Evolutionary conservation across 2,888 invertebrate genomes (phyloP).

Genomic region (Dynastes grantii): DNA sequence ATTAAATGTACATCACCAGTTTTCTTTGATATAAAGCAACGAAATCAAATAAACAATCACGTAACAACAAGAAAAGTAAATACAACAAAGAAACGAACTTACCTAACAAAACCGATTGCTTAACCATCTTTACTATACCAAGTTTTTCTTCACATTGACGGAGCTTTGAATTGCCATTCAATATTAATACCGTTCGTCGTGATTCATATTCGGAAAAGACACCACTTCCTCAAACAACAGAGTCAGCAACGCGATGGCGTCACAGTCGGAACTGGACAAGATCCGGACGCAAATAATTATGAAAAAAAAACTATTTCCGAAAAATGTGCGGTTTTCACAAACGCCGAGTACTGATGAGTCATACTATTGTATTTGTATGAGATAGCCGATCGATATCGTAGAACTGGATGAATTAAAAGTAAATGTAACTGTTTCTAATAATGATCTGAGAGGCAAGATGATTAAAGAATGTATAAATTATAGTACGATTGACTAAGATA

Average conservation of each 20-base stretch:
- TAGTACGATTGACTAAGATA: too few relatives aligned
- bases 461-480: too few relatives aligned
- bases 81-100: neutral
- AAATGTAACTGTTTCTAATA: too few relatives aligned
- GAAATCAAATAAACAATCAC: too few relatives aligned
- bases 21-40: too few relatives aligned
- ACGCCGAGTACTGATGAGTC: neutral
- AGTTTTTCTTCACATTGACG: neutral
- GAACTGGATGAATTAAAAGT: too few relatives aligned
- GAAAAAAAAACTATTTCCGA: neutral
- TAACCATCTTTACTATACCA: constrained; percentile 6
- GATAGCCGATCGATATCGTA: too few relatives aligned
- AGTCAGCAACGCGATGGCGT: neutral
- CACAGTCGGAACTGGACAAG: neutral
- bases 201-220: neutral
- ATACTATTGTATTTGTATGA: too few relatives aligned
- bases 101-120: constrained; percentile 7
- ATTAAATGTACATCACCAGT: too few relatives aligned
- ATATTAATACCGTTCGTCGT: neutral
- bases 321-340: neutral
- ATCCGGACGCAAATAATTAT: neutral
- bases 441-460: too few relatives aligned
- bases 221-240: neutral
- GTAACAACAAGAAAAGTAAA: too few relatives aligned
- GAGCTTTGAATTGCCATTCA: neutral